Conservation (phyloP, 2,888 invertebrate genomes). For the Microctonus hyperodae region DNA sequence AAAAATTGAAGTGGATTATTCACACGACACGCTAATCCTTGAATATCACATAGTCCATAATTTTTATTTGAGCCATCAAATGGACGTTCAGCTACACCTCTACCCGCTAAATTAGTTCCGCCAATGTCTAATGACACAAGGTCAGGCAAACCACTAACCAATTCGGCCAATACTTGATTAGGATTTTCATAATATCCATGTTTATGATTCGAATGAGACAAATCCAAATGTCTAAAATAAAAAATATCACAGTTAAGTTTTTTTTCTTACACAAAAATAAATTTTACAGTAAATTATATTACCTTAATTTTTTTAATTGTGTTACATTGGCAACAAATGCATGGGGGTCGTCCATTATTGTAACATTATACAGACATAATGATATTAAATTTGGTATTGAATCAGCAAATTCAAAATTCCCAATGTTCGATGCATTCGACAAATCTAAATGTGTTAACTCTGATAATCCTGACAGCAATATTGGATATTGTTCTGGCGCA, state of each 20-base stretch:
- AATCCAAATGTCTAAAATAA: slow-evolving; percentile 76
- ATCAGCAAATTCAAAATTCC: slow-evolving; percentile 73
- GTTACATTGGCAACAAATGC: slow-evolving; percentile 58
- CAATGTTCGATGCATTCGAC: slow-evolving; percentile 71
- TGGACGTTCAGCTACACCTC: slow-evolving; percentile 73
- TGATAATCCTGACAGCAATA: slow-evolving; percentile 69
- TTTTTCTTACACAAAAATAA: not conserved
- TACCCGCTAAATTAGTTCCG: slow-evolving; percentile 93
- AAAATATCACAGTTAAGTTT: not conserved
- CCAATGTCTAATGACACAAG: slow-evolving; percentile 91
- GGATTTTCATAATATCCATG: slow-evolving; percentile 79
- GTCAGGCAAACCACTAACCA: slow-evolving; percentile 77
- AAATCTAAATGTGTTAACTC: slow-evolving; percentile 76
- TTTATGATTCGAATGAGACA: slow-evolving; percentile 78
- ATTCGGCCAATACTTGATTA: slow-evolving; percentile 73
- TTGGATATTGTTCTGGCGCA: slow-evolving; percentile 64
- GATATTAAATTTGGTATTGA: slow-evolving; percentile 75
- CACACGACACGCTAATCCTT: slow-evolving; percentile 81
- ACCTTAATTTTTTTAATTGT: slow-evolving; percentile 65
- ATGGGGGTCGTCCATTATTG: slow-evolving; percentile 53
- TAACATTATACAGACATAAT: slow-evolving; percentile 82
- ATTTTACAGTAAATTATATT: slow-evolving; percentile 46
- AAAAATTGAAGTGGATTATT: slow-evolving; percentile 85
- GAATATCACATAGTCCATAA: slow-evolving; percentile 74
- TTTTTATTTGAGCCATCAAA: slow-evolving; percentile 38